These are phyloP conservation scores for Pseudomyrmex gracilis DNA, from an alignment of 1,140 invertebrate species.

Conservation along the genomic window DNA sequence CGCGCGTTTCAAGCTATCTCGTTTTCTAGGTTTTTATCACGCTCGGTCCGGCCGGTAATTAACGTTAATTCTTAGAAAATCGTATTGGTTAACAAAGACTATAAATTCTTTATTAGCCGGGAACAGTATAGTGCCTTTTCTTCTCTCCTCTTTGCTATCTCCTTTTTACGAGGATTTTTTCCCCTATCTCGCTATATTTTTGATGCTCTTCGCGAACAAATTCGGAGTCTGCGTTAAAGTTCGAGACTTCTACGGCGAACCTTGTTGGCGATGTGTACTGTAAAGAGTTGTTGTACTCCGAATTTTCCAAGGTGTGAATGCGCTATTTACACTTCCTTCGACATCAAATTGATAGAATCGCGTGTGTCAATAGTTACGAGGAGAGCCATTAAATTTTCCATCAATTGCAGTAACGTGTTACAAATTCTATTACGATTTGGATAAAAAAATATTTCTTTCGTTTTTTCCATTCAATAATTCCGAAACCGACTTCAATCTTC, in stretches of 20 bases:
- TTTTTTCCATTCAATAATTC: not conserved
- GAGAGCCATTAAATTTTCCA: not conserved
- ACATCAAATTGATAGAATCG: not conserved
- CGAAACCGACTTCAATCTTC: not conserved
- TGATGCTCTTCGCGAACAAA: not conserved
- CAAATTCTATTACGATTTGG: not conserved
- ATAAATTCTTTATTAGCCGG: conserved; percentile 84
- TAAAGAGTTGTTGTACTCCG: not conserved
- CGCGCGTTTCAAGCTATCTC: conserved; percentile 79
- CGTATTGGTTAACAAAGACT: conserved; percentile 82
- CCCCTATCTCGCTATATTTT: not conserved
- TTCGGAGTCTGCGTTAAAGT: not conserved
- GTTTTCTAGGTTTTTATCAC: conserved; percentile 81
- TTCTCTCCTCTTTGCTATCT: conserved; percentile 51
- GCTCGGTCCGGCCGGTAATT: conserved; percentile 78
- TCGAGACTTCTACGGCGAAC: conserved; percentile 32
- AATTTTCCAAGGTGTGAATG: not conserved
- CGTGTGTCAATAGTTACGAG: not conserved
- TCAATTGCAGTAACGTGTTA: not conserved
- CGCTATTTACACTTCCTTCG: not conserved
- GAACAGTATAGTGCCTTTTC: conserved; percentile 68
- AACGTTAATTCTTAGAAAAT: conserved; percentile 85
- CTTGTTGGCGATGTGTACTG: not conserved
- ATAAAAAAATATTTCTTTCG: not conserved
- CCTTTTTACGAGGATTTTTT: not conserved